Conservation (phyloP, 2,113 vertebrate species). For the Speoplatyrhinus poulsoni region DNA sequence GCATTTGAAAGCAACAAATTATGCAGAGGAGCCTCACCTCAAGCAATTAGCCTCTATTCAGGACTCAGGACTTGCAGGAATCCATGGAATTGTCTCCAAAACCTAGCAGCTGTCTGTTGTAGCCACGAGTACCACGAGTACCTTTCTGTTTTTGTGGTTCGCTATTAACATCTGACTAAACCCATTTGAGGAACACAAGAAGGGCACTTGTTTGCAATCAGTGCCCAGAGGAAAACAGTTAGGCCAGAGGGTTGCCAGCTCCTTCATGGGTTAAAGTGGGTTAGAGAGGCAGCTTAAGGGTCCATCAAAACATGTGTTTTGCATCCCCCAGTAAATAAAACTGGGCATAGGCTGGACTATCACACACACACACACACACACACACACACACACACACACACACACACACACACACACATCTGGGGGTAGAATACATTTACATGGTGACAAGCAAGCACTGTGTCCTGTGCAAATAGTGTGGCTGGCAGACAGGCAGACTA, state of each 20-base stretch:
- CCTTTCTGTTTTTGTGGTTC: constrained; percentile 34
- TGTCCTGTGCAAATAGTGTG: neutral
- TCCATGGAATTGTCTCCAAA: constrained; percentile 48
- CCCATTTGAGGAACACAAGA: constrained; percentile 32
- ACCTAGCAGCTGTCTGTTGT: constrained; percentile 44
- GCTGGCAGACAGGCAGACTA: neutral
- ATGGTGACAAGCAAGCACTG: neutral
- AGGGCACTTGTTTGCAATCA: constrained; percentile 56
- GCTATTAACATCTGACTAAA: constrained; percentile 61
- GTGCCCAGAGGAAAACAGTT: constrained; percentile 61
- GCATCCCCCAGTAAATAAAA: constrained; percentile 51
- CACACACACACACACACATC: constrained; percentile 4
- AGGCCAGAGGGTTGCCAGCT: constrained; percentile 47
- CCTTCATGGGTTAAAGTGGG: constrained; percentile 50
- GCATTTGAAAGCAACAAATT: constrained; percentile 57
- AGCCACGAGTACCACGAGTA: constrained; percentile 38
- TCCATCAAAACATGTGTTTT: constrained; percentile 41
- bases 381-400: too few species aligned
- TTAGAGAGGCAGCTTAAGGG: constrained; percentile 43
- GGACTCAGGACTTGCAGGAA: constrained; percentile 4
- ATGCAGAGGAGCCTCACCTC: constrained; percentile 31
- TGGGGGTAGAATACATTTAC: constrained; percentile 32
- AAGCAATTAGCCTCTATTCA: constrained; percentile 65
- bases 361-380: neutral
- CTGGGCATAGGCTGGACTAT: constrained; percentile 34